Conservation (phyloP, 92 coral and sea anemone genomes). For the Palythoa caribaeorum region DNA sequence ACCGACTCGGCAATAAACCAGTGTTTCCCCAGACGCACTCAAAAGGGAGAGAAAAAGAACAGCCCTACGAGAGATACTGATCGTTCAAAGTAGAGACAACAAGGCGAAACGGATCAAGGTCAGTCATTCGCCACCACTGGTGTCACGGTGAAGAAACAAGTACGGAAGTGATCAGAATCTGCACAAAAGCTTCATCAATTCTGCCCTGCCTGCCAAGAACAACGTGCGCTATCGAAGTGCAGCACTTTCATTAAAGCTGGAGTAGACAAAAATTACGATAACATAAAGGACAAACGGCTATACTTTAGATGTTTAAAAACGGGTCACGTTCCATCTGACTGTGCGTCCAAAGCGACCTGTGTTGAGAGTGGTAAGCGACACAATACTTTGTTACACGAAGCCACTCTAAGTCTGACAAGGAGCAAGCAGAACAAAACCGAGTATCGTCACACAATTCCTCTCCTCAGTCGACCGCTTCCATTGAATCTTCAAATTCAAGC, state of each 20-base stretch:
- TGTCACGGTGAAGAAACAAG: background rate
- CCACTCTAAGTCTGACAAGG: no score
- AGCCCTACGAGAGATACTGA: conserved; percentile 5
- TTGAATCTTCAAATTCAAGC: conserved; percentile 27
- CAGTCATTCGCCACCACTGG: conserved; percentile 41
- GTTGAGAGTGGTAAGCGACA: no score
- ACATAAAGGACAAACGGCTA: conserved; percentile 52
- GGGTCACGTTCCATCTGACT: no score
- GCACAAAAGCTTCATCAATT: background rate
- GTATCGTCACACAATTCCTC: no score
- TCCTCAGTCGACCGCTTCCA: no score
- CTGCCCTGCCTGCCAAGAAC: conserved; percentile 61
- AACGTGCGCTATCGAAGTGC: conserved; percentile 63
- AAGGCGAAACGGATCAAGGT: background rate
- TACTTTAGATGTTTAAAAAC: conserved; percentile 18
- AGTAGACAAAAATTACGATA: conserved; percentile 56
- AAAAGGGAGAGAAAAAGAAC: conserved; percentile 58
- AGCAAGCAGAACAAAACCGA: no score
- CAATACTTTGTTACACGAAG: no score
- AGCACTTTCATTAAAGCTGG: conserved; percentile 26
- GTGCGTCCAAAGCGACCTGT: no score
- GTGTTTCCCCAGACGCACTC: conserved; percentile 68
- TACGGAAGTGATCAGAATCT: background rate
- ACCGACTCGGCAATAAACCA: conserved; percentile 80
- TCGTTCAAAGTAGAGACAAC: background rate